Conservation (phyloP, 2,113 vertebrate genomes). For the Channa maculata region DNA sequence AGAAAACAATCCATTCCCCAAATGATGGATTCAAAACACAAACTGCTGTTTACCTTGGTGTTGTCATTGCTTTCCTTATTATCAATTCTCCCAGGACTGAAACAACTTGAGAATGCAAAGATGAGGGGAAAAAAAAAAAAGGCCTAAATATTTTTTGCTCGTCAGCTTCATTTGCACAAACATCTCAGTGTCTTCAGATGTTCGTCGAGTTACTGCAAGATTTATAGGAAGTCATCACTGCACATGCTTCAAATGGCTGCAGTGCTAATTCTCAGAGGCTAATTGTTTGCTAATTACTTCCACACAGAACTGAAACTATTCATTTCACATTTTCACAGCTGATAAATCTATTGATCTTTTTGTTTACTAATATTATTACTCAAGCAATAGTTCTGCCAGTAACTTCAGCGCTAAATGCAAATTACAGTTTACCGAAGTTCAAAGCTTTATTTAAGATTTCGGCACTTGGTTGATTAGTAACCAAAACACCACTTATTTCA, state of each 20-base stretch:
- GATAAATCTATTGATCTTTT: background rate
- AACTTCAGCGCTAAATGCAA: background rate
- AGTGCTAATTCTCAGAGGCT: slow-evolving; percentile 4
- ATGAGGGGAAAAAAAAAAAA: slow-evolving; percentile 1
- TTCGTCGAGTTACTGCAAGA: slow-evolving; percentile 17
- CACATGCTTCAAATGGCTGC: slow-evolving; percentile 6
- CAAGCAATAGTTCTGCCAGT: background rate
- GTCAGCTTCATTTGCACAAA: slow-evolving; percentile 18
- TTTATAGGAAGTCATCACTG: slow-evolving; percentile 14
- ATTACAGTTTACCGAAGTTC: background rate
- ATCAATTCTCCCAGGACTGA: slow-evolving; percentile 62
- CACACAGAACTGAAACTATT: background rate
- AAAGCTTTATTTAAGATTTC: background rate
- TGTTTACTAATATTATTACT: background rate
- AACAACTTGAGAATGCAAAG: slow-evolving; percentile 61
- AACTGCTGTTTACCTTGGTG: slow-evolving; percentile 67
- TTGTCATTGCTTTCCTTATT: slow-evolving; percentile 61
- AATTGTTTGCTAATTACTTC: slow-evolving; percentile 9
- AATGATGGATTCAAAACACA: slow-evolving; percentile 76
- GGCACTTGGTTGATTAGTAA: too few relatives aligned
- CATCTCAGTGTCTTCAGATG: slow-evolving; percentile 1
- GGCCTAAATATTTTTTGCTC: slow-evolving; percentile 29
- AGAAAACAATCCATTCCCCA: slow-evolving; percentile 73
- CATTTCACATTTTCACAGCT: slow-evolving; percentile 7
- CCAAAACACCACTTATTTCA: too few relatives aligned